Conservation (phyloP, 2,797 vertebrate species). For the Siniperca obscura region DNA sequence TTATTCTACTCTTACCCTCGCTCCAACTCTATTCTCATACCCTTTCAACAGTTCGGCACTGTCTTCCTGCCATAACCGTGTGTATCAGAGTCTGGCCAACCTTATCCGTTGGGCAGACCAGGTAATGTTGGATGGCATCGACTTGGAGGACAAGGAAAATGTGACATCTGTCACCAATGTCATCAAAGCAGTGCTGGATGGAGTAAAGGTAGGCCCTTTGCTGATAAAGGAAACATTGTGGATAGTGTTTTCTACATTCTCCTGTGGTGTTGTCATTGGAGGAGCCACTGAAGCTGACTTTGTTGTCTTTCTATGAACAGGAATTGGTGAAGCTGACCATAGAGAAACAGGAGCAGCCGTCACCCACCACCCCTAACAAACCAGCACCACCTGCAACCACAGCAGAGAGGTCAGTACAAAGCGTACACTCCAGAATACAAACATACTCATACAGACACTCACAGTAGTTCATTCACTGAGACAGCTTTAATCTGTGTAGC, state of each 20-base stretch:
- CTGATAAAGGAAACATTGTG: not conserved
- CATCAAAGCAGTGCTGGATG: conserved; percentile 98
- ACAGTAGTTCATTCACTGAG: conserved; percentile 14
- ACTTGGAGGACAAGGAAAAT: conserved; percentile 96
- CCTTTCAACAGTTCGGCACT: conserved; percentile 89
- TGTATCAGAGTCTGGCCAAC: conserved; percentile 98
- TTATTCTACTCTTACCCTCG: not conserved
- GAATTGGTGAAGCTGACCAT: conserved; percentile 96
- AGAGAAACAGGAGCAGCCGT: conserved; percentile 97
- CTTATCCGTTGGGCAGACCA: conserved; percentile 98
- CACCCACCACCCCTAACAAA: conserved; percentile 93
- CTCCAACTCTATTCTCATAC: not conserved
- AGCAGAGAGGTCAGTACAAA: conserved; percentile 87
- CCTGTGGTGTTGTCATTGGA: not conserved
- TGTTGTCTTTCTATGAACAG: conserved; percentile 74
- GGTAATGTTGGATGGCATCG: conserved; percentile 97
- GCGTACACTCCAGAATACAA: not conserved
- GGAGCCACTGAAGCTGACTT: not conserved
- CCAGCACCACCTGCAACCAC: conserved; percentile 87
- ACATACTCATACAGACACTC: not conserved
- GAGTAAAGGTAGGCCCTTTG: conserved; percentile 90
- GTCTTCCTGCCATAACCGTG: conserved; percentile 95
- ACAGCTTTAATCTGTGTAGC: conserved; percentile 49
- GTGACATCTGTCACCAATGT: conserved; percentile 93
- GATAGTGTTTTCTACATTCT: not conserved